phyloP scores from a whole-genome alignment of 2,888 invertebrate genomes.

The Mamestra brassicae region DNA sequence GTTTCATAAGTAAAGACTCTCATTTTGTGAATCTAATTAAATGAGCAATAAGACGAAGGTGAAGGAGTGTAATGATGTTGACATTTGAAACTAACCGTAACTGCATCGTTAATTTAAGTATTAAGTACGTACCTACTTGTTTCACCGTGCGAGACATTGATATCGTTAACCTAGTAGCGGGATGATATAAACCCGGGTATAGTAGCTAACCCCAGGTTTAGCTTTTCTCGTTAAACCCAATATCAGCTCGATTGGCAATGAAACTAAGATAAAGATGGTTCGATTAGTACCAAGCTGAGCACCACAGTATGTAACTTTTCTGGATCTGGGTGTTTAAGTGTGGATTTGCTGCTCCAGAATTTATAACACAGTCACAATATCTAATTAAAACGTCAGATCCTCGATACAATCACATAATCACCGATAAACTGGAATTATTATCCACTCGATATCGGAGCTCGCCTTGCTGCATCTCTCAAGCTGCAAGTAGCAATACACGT shows the following conservation, averaged over 20 bases:
- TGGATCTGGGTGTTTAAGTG: neutral
- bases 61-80: neutral
- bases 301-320: neutral
- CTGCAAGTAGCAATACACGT: constrained; percentile 31
- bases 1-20: neutral
- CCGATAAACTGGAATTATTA: neutral
- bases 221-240: neutral
- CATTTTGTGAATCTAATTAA: neutral
- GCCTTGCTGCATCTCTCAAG: constrained; percentile 1
- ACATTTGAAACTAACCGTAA: neutral
- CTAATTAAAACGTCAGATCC: neutral
- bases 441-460: neutral
- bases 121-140: constrained; percentile 6
- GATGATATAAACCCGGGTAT: neutral
- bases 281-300: neutral
- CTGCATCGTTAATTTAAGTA: constrained; percentile 1
- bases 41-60: neutral
- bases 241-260: neutral
- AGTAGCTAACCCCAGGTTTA: neutral
- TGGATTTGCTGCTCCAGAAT: neutral
- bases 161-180: constrained; percentile 17
- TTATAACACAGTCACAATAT: neutral
- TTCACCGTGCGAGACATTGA: constrained; percentile 14
- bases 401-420: neutral
- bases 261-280: constrained; percentile 1